Percentiles rank a stretch among this genome's conserved stretches.
phyloP scores from a whole-genome alignment of 2,888 invertebrate species.

The Rotaria macrura region DNA sequence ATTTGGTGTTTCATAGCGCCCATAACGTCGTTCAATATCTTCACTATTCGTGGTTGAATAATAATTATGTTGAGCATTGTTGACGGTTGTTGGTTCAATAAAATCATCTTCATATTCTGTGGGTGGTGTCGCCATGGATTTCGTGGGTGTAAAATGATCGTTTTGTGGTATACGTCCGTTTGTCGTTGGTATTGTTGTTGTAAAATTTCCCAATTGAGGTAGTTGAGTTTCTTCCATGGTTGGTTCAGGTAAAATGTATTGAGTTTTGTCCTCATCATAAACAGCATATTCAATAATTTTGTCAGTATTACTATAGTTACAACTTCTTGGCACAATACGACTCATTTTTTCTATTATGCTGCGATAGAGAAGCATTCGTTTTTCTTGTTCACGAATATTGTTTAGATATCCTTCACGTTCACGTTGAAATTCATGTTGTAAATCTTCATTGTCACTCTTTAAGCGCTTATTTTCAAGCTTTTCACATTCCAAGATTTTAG shows the following conservation, averaged over 20 bases:
- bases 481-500: slow-evolving; percentile 59
- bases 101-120: not conserved
- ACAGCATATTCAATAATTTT: slow-evolving; percentile 58
- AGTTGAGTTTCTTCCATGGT: slow-evolving; percentile 59
- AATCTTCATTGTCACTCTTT: slow-evolving; percentile 64
- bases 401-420: slow-evolving; percentile 73
- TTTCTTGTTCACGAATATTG: slow-evolving; percentile 65
- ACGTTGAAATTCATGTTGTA: slow-evolving; percentile 69
- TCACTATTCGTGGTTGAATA: too few relatives aligned
- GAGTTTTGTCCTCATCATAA: slow-evolving; percentile 66
- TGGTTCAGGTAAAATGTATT: slow-evolving; percentile 63
- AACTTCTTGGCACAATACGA: slow-evolving; percentile 62
- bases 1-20: not conserved
- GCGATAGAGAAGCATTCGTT: slow-evolving; percentile 60
- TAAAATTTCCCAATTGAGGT: slow-evolving; percentile 48
- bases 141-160: not conserved
- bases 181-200: too few relatives aligned
- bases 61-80: not conserved
- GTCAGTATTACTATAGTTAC: slow-evolving; percentile 66
- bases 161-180: not conserved
- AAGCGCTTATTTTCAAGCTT: slow-evolving; percentile 60
- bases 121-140: not conserved
- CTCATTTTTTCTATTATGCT: slow-evolving; percentile 52
- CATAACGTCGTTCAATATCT: not conserved
- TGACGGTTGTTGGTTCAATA: not conserved